Conservation (phyloP, 1,140 invertebrate species). For the Dendrolimus punctatus region DNA sequence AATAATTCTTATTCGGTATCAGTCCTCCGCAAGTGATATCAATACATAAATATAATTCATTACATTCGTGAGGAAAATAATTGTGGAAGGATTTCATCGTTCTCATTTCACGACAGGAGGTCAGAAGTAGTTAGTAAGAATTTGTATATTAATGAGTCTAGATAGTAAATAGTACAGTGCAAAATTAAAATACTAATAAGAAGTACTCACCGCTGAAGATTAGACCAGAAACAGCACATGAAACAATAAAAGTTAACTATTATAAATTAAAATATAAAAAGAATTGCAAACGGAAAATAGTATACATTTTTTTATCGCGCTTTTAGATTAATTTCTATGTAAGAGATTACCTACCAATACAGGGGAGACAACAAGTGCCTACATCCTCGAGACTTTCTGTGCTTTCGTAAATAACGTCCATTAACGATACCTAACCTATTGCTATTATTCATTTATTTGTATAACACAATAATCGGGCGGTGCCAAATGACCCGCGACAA, state of each 20-base stretch:
- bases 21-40: conserved; percentile 28
- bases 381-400: conserved; percentile 52
- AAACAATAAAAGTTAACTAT: conserved; percentile 37
- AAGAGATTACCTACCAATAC: conserved; percentile 38
- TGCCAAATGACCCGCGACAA: conserved; percentile 17
- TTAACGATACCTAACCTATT: conserved; percentile 23
- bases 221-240: conserved; percentile 45
- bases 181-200: conserved; percentile 3
- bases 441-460: neutral
- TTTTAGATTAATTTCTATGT: neutral
- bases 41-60: conserved; percentile 27
- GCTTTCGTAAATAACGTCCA: conserved; percentile 45
- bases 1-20: conserved; percentile 50
- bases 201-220: conserved; percentile 51
- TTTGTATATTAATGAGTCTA: too few species aligned
- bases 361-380: conserved; percentile 59
- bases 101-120: too few species aligned
- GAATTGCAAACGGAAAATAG: neutral
- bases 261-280: conserved; percentile 5
- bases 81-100: too few species aligned
- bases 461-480: too few species aligned
- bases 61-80: neutral
- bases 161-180: too few species aligned
- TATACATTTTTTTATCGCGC: neutral
- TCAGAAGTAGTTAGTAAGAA: too few species aligned